A percentile compares a stretch with the other conserved stretches of the same genome.
phyloP scores from a whole-genome alignment of 2,113 vertebrate species.

The Garra rufa region DNA sequence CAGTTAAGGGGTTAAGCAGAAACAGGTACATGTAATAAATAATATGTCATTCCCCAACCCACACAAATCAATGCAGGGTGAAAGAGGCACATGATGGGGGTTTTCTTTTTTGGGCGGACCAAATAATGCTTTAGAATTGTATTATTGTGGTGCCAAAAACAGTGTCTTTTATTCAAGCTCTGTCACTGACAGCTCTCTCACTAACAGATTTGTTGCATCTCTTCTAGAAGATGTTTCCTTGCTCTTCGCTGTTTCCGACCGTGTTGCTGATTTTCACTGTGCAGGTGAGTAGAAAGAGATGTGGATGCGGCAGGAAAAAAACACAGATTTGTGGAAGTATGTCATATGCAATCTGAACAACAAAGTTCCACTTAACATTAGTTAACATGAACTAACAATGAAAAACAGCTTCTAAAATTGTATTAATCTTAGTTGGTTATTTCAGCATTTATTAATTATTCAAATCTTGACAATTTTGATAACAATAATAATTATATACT shows the following conservation, averaged over 20 bases:
- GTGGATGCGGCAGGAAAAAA: neutral
- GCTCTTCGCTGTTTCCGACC: neutral
- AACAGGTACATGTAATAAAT: neutral
- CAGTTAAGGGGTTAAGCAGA: too few relatives aligned
- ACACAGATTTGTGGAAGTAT: too few relatives aligned
- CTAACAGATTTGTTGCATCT: neutral
- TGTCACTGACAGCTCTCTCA: neutral
- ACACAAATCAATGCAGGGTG: neutral
- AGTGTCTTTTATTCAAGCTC: neutral
- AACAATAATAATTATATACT: neutral
- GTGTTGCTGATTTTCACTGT: conserved; percentile 6
- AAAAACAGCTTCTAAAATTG: too few relatives aligned
- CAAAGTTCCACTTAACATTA: neutral
- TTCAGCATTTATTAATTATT: too few relatives aligned
- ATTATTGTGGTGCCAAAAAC: neutral
- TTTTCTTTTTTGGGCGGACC: neutral
- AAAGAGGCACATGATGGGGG: neutral
- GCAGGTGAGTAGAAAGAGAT: conserved; percentile 17
- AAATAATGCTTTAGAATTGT: neutral
- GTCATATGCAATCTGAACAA: too few relatives aligned
- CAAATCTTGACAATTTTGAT: neutral
- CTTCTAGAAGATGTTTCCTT: neutral
- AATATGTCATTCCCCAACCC: neutral
- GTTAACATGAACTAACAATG: neutral
- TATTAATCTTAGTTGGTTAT: too few relatives aligned